Evolutionary conservation across 2,888 invertebrate species (phyloP), one percentile per base, ranked within the genome.

Genomic region (Minunthozetes semirufus): DNA sequence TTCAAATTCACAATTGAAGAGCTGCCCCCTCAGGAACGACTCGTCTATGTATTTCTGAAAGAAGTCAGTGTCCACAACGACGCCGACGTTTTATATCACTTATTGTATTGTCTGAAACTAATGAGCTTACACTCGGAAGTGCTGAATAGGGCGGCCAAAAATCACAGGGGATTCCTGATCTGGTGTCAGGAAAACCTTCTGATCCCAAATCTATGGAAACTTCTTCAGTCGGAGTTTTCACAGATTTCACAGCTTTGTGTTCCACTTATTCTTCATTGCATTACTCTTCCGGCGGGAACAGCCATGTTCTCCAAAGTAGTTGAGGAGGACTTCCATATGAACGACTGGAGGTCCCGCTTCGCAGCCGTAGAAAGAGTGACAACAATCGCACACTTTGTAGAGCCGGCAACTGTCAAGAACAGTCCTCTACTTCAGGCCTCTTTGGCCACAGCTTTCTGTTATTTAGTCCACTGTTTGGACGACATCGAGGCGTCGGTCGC

Each of bases 271-370:
- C 86, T 99, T 76, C 97, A 99, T 84, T 95, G 95, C 82, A 90
- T 98, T 77, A 94, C 96, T 0, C 86, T 99, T 77, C 92, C 95
- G 0, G 89, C 91, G 75, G 99, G 99, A 1, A 91, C 93, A 0
- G 96, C 97, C 82, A 92, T 95, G 66, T 93, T 99, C 83, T 98
- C 98, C 91, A 88, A 90, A 78, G 88, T 95, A n/a, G 89, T 99
- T 73, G 92, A 97, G 81, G 91, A 93, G 80, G 92, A 94, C 82
- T 99, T 98, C 84, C 94, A 94, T 79, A 66, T 89, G 81, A 86
- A 87, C 11, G 93, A 95, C 83, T 94, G 96, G 90, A 88, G 90
- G 78, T 87, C 89, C 22, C 86, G 99, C 79, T 98, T 97, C 85
- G 89, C 91, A 68, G 95, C 98, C 79, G 97, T 98, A 50, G 99